These are phyloP conservation scores for Hydraecia micacea DNA, from an alignment of 2,888 invertebrate species.

Conservation along the genomic window DNA sequence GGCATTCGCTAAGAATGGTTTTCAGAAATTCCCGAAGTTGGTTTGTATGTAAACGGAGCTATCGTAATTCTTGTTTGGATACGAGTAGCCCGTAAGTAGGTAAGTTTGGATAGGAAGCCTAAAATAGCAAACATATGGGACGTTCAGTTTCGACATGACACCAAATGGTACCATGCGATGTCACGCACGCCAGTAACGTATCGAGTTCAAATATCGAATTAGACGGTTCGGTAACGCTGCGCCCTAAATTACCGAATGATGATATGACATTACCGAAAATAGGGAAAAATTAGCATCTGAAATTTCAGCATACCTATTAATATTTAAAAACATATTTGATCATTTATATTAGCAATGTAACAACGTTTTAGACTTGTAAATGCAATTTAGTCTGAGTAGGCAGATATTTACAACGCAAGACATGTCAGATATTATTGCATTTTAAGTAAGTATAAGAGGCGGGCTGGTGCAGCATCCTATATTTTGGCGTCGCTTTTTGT, in stretches of 20 bases:
- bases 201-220: constrained; percentile 54
- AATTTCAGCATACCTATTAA: neutral
- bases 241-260: constrained; percentile 32
- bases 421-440: neutral
- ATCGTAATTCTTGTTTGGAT: constrained; percentile 36
- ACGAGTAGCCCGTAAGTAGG: constrained; percentile 1
- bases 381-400: neutral
- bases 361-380: neutral
- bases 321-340: neutral
- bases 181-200: constrained; percentile 59
- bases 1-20: neutral
- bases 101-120: constrained; percentile 22
- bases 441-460: neutral
- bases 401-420: neutral
- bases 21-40: neutral
- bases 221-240: constrained; percentile 30
- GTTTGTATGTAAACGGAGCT: constrained; percentile 5
- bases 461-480: neutral
- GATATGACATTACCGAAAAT: constrained; percentile 4
- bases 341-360: neutral
- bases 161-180: constrained; percentile 44
- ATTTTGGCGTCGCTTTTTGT: neutral
- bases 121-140: constrained; percentile 44
- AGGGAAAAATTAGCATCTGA: constrained; percentile 1
- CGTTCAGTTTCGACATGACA: constrained; percentile 41